A percentile compares a stretch with the other conserved stretches of the same genome.
phyloP scores from a whole-genome alignment of 1,140 invertebrate genomes.

The Aricia agestis region DNA sequence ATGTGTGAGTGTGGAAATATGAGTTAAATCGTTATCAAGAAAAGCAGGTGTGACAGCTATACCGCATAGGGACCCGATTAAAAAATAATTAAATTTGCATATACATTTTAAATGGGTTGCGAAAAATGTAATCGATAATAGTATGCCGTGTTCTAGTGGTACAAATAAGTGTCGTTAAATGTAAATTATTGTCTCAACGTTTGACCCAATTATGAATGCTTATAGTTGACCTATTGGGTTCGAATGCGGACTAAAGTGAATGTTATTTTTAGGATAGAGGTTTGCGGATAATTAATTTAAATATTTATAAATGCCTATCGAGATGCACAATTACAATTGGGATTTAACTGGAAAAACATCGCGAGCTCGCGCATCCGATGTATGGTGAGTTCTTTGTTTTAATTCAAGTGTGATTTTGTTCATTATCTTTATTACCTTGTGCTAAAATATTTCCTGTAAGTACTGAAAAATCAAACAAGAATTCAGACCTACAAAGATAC shows the following conservation, averaged over 20 bases:
- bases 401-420: not conserved
- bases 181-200: conserved; percentile 46
- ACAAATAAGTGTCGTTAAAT: conserved; percentile 24
- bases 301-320: conserved; percentile 69
- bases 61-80: conserved; percentile 50
- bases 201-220: conserved; percentile 67
- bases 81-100: conserved; percentile 29
- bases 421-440: not conserved
- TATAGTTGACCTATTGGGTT: conserved; percentile 70
- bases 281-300: conserved; percentile 74
- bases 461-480: no score
- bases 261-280: conserved; percentile 74
- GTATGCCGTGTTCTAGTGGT: conserved; percentile 19
- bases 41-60: conserved; percentile 61
- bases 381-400: conserved; percentile 63
- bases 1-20: conserved; percentile 47
- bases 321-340: conserved; percentile 49
- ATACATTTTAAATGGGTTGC: conserved; percentile 22
- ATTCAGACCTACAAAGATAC: no score
- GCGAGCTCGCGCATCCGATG: conserved; percentile 40
- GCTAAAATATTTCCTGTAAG: not conserved
- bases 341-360: conserved; percentile 36
- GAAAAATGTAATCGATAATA: conserved; percentile 22
- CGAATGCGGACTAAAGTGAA: conserved; percentile 66
- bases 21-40: conserved; percentile 47